These are phyloP conservation scores for Coracopsis vasa DNA, from an alignment of 2,113 vertebrate genomes.

Conservation along the genomic window DNA sequence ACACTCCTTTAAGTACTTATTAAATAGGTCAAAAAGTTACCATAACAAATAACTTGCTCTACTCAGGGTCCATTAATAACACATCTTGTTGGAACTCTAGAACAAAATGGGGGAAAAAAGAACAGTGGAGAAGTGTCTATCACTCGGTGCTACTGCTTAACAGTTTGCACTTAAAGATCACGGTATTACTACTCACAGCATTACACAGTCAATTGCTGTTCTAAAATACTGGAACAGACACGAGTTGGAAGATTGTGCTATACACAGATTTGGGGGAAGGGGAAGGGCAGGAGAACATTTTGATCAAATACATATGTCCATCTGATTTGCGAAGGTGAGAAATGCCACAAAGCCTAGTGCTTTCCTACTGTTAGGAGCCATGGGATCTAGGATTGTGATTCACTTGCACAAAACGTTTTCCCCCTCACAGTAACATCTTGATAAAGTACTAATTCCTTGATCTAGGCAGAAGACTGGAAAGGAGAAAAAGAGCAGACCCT, in stretches of 20 bases:
- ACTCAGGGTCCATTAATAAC: conserved; percentile 74
- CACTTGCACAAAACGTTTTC: not conserved
- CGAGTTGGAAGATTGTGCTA: not conserved
- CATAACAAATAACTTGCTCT: conserved; percentile 75
- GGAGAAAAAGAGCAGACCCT: not conserved
- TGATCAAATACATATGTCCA: not conserved
- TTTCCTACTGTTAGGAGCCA: not conserved
- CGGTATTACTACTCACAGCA: not conserved
- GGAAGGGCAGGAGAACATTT: not conserved
- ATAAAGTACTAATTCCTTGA: not conserved
- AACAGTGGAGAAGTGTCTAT: not conserved
- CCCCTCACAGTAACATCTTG: not conserved
- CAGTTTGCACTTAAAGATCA: not conserved
- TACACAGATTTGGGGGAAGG: not conserved
- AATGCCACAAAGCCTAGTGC: not conserved
- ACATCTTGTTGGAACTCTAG: conserved; percentile 72
- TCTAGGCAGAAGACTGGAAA: not conserved
- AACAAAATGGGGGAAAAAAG: conserved; percentile 11
- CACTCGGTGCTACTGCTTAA: not conserved
- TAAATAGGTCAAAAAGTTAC: conserved; percentile 80
- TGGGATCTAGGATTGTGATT: not conserved
- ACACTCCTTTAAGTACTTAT: conserved; percentile 74
- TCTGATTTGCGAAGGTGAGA: not conserved
- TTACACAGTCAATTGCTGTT: not conserved
- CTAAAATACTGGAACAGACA: not conserved